These are phyloP conservation scores for Phyto melanocephala DNA, from an alignment of 2,888 invertebrate species.

Conservation along the genomic window DNA sequence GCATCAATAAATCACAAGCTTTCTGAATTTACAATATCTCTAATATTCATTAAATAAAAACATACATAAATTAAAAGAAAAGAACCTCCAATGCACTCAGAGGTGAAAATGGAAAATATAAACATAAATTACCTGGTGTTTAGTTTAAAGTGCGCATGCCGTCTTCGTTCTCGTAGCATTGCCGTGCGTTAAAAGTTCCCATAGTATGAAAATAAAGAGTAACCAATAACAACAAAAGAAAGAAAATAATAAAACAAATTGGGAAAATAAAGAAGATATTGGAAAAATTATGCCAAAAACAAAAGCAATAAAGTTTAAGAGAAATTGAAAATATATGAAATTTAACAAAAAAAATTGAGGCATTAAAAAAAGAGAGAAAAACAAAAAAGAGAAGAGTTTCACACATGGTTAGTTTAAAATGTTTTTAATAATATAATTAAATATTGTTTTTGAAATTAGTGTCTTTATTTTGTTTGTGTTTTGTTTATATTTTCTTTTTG, in stretches of 20 bases:
- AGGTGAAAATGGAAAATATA: not conserved
- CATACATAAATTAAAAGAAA: not conserved
- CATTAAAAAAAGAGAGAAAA: constrained; percentile 5
- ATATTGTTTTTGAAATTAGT: constrained; percentile 28
- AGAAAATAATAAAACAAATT: constrained; percentile 62
- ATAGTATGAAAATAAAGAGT: constrained; percentile 76
- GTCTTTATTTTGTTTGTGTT: constrained; percentile 25
- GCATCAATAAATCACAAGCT: constrained; percentile 14
- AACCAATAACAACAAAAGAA: constrained; percentile 74
- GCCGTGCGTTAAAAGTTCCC: constrained; percentile 80
- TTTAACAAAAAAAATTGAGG: constrained; percentile 25
- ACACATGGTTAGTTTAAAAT: constrained; percentile 51
- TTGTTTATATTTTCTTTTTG: constrained; percentile 61
- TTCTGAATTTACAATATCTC: constrained; percentile 23
- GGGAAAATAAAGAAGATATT: constrained; percentile 61
- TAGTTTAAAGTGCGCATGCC: constrained; percentile 93
- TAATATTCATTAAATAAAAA: no score
- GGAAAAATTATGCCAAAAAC: constrained; percentile 13
- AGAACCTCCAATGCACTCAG: not conserved
- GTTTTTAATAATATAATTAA: not conserved
- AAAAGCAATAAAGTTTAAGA: constrained; percentile 4
- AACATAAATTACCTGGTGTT: constrained; percentile 85
- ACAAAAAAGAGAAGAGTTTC: constrained; percentile 20
- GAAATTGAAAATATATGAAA: constrained; percentile 3
- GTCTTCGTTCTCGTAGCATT: constrained; percentile 92